Evolutionary conservation across 2,113 vertebrate species (phyloP), one percentile per base, ranked within the genome.

Genomic region (Rhodinocichla rosea): DNA sequence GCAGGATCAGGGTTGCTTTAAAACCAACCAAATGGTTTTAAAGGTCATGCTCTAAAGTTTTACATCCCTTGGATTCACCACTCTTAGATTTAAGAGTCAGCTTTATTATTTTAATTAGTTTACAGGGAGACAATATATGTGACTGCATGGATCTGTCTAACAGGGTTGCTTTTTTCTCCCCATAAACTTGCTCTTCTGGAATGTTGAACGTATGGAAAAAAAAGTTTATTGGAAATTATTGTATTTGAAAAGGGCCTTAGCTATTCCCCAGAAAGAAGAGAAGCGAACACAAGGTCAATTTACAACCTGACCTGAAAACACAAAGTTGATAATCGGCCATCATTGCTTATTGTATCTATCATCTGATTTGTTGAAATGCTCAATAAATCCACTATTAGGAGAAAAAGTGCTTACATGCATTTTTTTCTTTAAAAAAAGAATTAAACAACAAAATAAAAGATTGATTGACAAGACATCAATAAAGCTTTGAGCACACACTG

Each of bases 381-480:
- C 98, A 98, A 98, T 98, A 98, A 98, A 97, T 96, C 97, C 81
- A 70, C 98, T 96, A 97, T 98, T 98, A 98, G 93, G 92, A 93
- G 94, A 90, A 97, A 98, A 98, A 98, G 96, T 98, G 98, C 98
- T 98, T 98, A 98, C 97, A 96, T 79, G 97, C 96, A 96, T 96
- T 98, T 96, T 98, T 93, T 96, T 52, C 4, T 3, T 52, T 1
- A 6, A 83, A 82, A 86, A 87, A 96, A 97, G 97, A 97, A 97
- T 95, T 95, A 97, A 97, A 97, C 96, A 96, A 97, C 97, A 97
- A 97, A 98, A 98, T 98, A 97, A 97, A 97, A 97, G 94, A 97
- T 97, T 98, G 98, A 98, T 98, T 98, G 98, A 98, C 98, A 98
- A 96, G 97, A 97, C 98, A 97, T 98, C 98, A 98, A 98, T 98